Conservation (phyloP, 2,113 vertebrate genomes). For the Nansenia antarctica region DNA sequence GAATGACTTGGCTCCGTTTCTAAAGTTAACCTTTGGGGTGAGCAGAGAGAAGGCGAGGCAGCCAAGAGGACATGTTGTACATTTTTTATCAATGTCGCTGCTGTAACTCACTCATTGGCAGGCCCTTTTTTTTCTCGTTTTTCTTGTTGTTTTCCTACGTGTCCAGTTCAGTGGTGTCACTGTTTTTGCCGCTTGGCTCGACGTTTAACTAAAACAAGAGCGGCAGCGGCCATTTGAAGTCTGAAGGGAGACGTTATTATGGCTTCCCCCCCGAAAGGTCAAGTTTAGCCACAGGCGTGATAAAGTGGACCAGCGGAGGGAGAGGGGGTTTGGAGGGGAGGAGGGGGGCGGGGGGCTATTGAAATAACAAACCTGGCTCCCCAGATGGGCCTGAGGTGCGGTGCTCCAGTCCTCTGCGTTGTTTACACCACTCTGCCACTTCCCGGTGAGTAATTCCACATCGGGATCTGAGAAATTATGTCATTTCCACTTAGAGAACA, state of each 20-base stretch:
- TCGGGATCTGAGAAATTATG: slow-evolving; percentile 63
- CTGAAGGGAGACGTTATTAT: slow-evolving; percentile 65
- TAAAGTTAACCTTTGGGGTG: background rate
- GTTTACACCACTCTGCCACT: slow-evolving; percentile 57
- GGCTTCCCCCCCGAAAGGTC: slow-evolving; percentile 64
- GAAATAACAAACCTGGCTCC: slow-evolving; percentile 56
- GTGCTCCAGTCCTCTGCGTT: slow-evolving; percentile 36
- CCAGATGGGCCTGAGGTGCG: slow-evolving; percentile 41
- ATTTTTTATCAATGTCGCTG: background rate
- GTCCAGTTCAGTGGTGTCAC: slow-evolving; percentile 57
- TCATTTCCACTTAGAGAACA: slow-evolving; percentile 51
- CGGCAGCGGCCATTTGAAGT: slow-evolving; percentile 62
- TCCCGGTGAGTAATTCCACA: slow-evolving; percentile 48
- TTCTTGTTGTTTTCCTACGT: slow-evolving; percentile 45
- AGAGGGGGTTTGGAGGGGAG: slow-evolving; percentile 31
- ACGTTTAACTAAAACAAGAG: slow-evolving; percentile 58
- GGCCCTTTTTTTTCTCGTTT: too few relatives aligned
- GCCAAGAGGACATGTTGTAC: background rate
- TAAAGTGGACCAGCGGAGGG: slow-evolving; percentile 39
- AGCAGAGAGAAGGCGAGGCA: background rate
- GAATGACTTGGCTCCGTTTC: background rate
- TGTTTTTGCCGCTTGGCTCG: slow-evolving; percentile 52
- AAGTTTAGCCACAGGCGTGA: slow-evolving; percentile 63
- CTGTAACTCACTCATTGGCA: background rate
- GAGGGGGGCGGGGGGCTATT: slow-evolving; percentile 56